phyloP scores from a whole-genome alignment of 2,888 invertebrate species.

The Tubulanus polymorphus region DNA sequence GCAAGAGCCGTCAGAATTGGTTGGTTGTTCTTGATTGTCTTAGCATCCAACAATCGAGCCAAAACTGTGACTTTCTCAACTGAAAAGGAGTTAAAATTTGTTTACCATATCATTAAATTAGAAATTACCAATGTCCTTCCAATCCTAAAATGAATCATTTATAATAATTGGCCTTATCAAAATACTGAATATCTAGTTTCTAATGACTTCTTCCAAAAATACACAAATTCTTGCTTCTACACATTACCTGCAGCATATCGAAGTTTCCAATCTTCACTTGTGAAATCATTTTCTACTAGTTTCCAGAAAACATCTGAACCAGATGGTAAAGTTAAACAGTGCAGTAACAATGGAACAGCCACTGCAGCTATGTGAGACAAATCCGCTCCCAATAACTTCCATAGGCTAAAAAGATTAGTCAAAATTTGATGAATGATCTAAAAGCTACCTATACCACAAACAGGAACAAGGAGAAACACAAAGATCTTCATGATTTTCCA shows the following conservation, averaged over 20 bases:
- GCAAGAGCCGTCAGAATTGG: constrained; percentile 85
- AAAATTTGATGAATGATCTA: no score
- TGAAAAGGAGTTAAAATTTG: constrained; percentile 28
- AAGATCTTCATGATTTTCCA: neutral
- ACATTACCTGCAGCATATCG: constrained; percentile 83
- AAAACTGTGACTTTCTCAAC: constrained; percentile 93
- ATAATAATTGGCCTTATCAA: no score
- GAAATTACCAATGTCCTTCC: no score
- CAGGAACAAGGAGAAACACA: neutral
- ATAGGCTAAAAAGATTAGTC: constrained; percentile 76
- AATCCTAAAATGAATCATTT: no score
- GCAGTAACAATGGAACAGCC: constrained; percentile 85
- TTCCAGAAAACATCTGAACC: constrained; percentile 96
- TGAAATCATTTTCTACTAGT: constrained; percentile 91
- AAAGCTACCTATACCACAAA: no score
- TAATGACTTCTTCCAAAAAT: no score
- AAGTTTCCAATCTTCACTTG: constrained; percentile 79
- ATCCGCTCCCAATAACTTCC: constrained; percentile 87
- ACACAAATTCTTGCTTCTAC: no score
- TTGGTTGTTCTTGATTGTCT: constrained; percentile 66
- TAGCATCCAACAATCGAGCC: constrained; percentile 86
- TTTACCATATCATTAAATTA: neutral
- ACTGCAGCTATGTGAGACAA: constrained; percentile 92
- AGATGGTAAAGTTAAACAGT: constrained; percentile 88
- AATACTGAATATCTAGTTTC: no score